Conservation (phyloP, 1,140 invertebrate genomes). For the Phthorimaea operculella region DNA sequence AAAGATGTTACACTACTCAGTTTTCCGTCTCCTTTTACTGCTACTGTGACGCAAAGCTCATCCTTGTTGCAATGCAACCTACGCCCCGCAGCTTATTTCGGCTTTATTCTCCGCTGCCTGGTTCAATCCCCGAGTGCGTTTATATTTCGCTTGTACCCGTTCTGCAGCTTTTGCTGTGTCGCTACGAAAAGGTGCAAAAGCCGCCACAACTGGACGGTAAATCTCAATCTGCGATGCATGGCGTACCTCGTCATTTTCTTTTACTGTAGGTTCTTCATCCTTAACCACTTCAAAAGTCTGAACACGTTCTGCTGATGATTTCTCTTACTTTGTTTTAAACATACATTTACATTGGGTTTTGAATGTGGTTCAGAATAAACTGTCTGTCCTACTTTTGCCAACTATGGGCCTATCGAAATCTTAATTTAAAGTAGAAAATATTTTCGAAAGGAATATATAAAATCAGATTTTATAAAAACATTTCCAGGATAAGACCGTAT, state of each 20-base stretch:
- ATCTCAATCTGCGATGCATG: conserved; percentile 54
- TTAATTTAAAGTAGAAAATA: conserved; percentile 6
- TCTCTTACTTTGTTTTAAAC: neutral
- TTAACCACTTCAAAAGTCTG: conserved; percentile 10
- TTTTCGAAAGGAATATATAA: conserved; percentile 7
- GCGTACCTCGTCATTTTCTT: neutral
- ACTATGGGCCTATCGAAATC: conserved; percentile 19
- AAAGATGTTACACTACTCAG: no score
- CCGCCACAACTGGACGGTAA: conserved; percentile 65
- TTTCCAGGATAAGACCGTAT: neutral
- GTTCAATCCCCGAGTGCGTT: neutral
- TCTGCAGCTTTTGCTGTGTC: conserved; percentile 44
- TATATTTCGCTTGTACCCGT: conserved; percentile 28
- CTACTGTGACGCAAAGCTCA: conserved; percentile 9
- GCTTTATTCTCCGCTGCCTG: no score
- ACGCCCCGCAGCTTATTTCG: no score
- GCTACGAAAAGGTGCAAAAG: conserved; percentile 58
- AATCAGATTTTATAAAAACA: neutral
- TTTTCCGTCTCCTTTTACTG: no score
- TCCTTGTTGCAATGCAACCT: no score
- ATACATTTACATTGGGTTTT: neutral
- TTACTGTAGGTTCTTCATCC: conserved; percentile 31
- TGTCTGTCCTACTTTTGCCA: conserved; percentile 9
- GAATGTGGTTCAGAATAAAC: conserved; percentile 16
- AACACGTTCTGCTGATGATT: conserved; percentile 1